Base-by-base conservation (phyloP, 2,113 vertebrate genomes). In the Carassius auratus region DNA sequence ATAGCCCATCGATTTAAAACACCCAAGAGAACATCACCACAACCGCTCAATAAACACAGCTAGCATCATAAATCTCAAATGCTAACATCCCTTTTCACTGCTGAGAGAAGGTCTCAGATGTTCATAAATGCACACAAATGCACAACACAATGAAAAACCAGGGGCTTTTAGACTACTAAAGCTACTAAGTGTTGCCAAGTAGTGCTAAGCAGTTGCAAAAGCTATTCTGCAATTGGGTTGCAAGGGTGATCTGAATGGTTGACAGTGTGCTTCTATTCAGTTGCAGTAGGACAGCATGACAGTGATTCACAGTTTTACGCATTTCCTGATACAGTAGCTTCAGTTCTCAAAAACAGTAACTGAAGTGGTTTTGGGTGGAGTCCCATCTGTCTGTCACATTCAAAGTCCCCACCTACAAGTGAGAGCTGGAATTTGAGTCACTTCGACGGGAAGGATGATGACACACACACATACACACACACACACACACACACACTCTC, bases 371-470 rank as follows among this genome's bases (percentile, higher is more conserved):
- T 52, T n/a, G 42, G 57, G 57, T 64, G 23, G 36, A 76, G 42
- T 66, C 57, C 42, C 9, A 12, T 15, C 19, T 61, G 36, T 84
- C 71, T 45, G 23, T 48, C 69, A 84, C 14, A 15, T 17, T 26
- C 2, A 48, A 61, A 59, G 36, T 2, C n/a, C 8, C 8, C 42
- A 33, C 26, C 57, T 23, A 48, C 10, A 21, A 45, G 26, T 21
- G 10, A 79, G 17, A 48, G 14, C 66, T 75, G 77, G 55, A 81
- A 81, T 26, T 19, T 50, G 55, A 81, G 76, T 52, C 57, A 64
- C 13, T 23, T 81, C 81, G 10, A 74, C 17, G 4, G 38, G 26
- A 62, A 62, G 26, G n/a, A 62, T 68, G 38, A 30, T 30, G 30
- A 30, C 64, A 4, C 9, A 45, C 42, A 45, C 76, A 4, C 9